phyloP scores from a whole-genome alignment of 2,113 vertebrate species.

The Catharus bicknelli region DNA sequence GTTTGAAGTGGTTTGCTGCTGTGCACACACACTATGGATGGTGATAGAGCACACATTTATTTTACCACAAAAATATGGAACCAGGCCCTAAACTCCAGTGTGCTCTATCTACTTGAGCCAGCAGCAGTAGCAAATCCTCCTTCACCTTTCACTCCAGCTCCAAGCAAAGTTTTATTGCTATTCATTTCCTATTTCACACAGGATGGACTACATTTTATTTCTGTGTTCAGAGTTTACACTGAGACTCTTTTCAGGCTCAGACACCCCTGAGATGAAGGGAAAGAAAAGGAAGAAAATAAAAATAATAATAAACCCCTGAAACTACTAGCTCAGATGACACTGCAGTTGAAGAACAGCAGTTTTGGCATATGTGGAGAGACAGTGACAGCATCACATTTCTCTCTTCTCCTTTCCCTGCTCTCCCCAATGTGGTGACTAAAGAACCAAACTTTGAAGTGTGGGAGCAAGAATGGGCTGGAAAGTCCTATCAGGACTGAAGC shows the following conservation, averaged over 20 bases:
- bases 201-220: not conserved
- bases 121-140: not conserved
- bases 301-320: not conserved
- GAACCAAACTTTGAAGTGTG: fast-evolving
- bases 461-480: not conserved
- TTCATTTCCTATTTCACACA: not conserved
- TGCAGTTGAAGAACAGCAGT: not conserved
- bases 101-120: not conserved
- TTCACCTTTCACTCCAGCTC: not conserved
- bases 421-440: not conserved
- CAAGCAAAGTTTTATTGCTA: not conserved
- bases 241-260: not conserved
- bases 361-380: not conserved
- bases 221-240: not conserved
- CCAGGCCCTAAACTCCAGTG: not conserved
- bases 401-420: not conserved
- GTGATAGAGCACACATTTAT: not conserved
- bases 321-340: not conserved
- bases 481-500: not conserved
- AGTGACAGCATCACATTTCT: not conserved
- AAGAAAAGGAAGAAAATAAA: not conserved
- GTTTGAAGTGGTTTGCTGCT: not conserved
- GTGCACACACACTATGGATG: not conserved
- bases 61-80: not conserved
- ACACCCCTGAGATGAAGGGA: not conserved